Conservation (phyloP, 1,140 invertebrate genomes). For the Drosophila kepulauana region DNA sequence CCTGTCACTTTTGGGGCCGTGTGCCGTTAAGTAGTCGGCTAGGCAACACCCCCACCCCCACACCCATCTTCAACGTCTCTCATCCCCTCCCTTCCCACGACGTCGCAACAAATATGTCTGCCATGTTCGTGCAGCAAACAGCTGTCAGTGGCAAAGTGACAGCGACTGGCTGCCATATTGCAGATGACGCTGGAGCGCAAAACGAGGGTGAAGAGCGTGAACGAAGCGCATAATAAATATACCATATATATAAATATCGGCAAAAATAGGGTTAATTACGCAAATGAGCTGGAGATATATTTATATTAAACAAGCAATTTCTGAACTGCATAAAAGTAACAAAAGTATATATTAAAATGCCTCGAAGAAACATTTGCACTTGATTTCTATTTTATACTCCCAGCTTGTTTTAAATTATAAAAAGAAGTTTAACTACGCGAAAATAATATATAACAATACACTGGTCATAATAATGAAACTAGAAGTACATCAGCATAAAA, state of each 20-base stretch:
- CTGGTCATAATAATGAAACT: too few relatives aligned
- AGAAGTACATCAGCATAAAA: too few relatives aligned
- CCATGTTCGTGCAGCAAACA: constrained; percentile 62
- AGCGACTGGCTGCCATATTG: constrained; percentile 62
- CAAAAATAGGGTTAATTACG: constrained; percentile 44
- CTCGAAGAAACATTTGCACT: too few relatives aligned
- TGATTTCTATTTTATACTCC: too few relatives aligned
- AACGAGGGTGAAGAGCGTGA: background rate
- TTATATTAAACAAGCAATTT: background rate
- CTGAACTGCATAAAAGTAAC: too few relatives aligned
- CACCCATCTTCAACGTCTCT: background rate
- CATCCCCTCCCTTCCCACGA: background rate
- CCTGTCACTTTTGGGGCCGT: constrained; percentile 70
- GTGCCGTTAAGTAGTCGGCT: constrained; percentile 67
- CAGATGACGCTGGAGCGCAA: constrained; percentile 43
- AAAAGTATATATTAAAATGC: too few relatives aligned
- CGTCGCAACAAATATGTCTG: constrained; percentile 19
- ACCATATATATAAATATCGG: background rate
- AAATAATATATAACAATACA: background rate
- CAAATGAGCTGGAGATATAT: background rate
- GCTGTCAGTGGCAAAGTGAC: constrained; percentile 71
- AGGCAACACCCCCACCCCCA: constrained; percentile 17
- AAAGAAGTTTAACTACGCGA: background rate
- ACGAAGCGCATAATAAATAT: background rate
- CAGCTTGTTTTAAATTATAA: too few relatives aligned